Percentiles rank a stretch among this genome's conserved stretches.
Evolutionary conservation across 2,888 invertebrate genomes (phyloP).

Genomic region (Emmelina monodactyla): DNA sequence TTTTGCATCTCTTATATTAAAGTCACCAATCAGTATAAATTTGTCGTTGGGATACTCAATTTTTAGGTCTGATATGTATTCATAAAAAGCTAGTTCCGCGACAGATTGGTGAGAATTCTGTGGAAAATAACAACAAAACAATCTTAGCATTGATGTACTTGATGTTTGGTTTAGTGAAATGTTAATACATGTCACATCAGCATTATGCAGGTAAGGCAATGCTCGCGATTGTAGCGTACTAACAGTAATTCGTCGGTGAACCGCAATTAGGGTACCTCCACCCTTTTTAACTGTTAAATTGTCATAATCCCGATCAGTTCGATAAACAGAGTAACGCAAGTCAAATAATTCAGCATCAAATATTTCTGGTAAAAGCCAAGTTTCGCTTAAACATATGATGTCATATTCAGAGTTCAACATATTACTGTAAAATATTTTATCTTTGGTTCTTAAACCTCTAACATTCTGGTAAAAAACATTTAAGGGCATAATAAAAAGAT

Average conservation of each 20-base stretch:
- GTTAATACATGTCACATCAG: slow-evolving; percentile 2
- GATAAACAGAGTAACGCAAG: slow-evolving; percentile 5
- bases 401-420: slow-evolving; percentile 6
- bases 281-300: neutral
- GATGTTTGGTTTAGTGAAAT: neutral
- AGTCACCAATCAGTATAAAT: slow-evolving; percentile 2
- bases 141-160: neutral
- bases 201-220: neutral
- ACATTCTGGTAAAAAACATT: no score
- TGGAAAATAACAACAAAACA: slow-evolving; percentile 7
- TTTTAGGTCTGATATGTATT: slow-evolving; percentile 2
- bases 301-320: slow-evolving; percentile 6
- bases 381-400: no score
- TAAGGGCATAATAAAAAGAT: no score
- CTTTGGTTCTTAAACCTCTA: slow-evolving; percentile 8
- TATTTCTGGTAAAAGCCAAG: slow-evolving; percentile 8
- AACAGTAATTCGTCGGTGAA: no score
- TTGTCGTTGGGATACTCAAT: neutral
- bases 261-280: no score
- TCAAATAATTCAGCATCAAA: slow-evolving; percentile 8
- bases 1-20: slow-evolving; percentile 3
- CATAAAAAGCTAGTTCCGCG: neutral
- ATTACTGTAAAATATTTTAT: slow-evolving; percentile 6
- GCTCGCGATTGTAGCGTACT: neutral
- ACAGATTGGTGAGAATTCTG: neutral